Evolutionary conservation across 2,113 vertebrate genomes (phyloP), one percentile per base, ranked within the genome.

Genomic region (Sinocyclocheilus anophthalmus): DNA sequence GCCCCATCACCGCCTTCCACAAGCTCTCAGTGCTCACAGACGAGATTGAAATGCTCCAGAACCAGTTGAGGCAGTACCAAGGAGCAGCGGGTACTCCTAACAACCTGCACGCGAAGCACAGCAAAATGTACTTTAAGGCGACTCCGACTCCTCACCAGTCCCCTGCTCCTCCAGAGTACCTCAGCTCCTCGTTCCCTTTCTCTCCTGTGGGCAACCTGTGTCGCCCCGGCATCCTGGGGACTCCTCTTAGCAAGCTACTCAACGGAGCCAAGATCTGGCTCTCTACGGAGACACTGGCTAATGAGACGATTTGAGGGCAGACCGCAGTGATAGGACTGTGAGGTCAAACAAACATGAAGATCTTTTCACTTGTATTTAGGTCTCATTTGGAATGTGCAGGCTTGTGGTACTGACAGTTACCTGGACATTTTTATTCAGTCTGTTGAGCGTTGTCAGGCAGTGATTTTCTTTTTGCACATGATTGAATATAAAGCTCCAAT

Each of bases 201-300:
- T 97, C 96, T 37, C 97, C 98, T 0, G 90, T 96, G 42, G 98
- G 98, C 82, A 99, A 99, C 72, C 94, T 99, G 0, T 99, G 97
- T 90, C 95, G 96, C 80, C 95, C 96, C 4, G 96, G 95, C 91
- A 94, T 97, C 88, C 92, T 95, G 57, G 98, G 97, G 83, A 98
- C 98, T 0, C 97, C 98, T 0, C 93, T 99, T 42, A 98, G 97
- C 93, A 99, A 99, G 88, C 97, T 99, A 89, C 92, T 99, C 90
- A 99, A 96, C 18, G 98, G 97, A 87, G 97, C 98, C 89, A 98
- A 95, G 90, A 98, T 96, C 89, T 99, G 98, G 98, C 93, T 99
- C 45, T 99, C 98, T 55, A 99, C 97, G 0, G 98, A 99, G 94
- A 99, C 98, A 0, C 95, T 99, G 42, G 96, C 96, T 79, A 97